phyloP scores from a whole-genome alignment of 1,140 invertebrate species.

The Pantala flavescens region DNA sequence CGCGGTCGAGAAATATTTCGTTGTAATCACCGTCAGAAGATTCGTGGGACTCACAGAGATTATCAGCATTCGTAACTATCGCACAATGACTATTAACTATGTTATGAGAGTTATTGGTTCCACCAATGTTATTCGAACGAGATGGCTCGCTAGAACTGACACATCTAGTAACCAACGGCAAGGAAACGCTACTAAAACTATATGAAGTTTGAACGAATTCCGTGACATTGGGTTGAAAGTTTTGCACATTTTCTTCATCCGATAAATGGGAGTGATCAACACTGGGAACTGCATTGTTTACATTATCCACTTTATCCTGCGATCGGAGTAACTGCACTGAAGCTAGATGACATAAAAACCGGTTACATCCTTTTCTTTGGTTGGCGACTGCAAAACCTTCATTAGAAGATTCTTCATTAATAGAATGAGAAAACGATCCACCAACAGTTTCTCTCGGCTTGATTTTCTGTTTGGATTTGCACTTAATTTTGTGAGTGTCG shows the following conservation, averaged over 20 bases:
- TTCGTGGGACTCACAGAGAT: no score
- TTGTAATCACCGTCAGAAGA: background rate
- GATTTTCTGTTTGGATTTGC: background rate
- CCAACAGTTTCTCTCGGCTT: background rate
- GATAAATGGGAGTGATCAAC: background rate
- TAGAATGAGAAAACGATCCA: background rate
- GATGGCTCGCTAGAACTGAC: background rate
- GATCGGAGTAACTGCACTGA: background rate
- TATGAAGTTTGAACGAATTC: background rate
- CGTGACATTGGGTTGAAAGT: background rate
- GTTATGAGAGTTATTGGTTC: background rate
- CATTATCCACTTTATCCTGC: background rate
- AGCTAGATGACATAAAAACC: background rate
- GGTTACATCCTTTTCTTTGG: background rate
- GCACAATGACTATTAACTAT: background rate
- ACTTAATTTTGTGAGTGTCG: background rate
- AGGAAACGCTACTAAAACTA: background rate
- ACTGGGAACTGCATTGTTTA: background rate
- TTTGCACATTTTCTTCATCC: background rate
- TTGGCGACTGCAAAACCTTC: background rate
- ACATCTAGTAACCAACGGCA: background rate
- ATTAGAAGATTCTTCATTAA: background rate
- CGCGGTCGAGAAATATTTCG: background rate
- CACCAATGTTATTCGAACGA: background rate
- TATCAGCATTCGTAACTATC: background rate